Evolutionary conservation across 2,797 vertebrate genomes (phyloP).

Genomic region (Enteromius anoplus): DNA sequence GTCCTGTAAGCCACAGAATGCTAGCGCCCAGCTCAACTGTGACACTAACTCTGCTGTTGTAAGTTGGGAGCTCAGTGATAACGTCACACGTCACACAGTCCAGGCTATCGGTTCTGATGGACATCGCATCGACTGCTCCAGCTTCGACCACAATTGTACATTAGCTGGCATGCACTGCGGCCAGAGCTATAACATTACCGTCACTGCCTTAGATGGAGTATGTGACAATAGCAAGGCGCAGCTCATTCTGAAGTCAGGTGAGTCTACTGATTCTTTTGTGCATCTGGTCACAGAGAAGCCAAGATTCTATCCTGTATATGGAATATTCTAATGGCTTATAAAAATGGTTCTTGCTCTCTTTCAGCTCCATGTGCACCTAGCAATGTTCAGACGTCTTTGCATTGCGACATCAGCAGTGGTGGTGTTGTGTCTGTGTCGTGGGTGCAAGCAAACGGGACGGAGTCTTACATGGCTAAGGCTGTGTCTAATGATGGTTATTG

Average conservation of each 20-base stretch:
- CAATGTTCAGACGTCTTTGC: constrained; percentile 14
- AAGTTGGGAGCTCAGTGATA: constrained; percentile 48
- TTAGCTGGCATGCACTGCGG: constrained; percentile 51
- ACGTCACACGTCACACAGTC: constrained; percentile 31
- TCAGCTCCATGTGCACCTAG: constrained; percentile 54
- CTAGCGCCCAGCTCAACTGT: constrained; percentile 44
- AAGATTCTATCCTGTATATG: not conserved
- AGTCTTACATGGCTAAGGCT: constrained; percentile 42
- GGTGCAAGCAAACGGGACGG: constrained; percentile 28
- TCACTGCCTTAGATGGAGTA: constrained; percentile 31
- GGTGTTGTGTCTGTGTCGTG: constrained; percentile 50
- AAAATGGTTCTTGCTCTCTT: not conserved
- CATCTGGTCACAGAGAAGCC: not conserved
- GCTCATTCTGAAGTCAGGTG: constrained; percentile 50
- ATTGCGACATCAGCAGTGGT: constrained; percentile 26
- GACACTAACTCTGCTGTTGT: constrained; percentile 48
- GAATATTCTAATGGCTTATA: not conserved
- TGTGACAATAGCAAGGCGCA: constrained; percentile 45
- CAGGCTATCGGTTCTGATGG: constrained; percentile 40
- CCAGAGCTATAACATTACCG: constrained; percentile 54
- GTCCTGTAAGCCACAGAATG: constrained; percentile 56
- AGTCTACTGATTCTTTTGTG: not conserved
- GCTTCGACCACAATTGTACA: constrained; percentile 40
- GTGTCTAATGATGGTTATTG: constrained; percentile 22
- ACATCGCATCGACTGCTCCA: constrained; percentile 43